A percentile compares a stretch with the other conserved stretches of the same genome.
Conservation (phyloP, 1,140 invertebrate genomes). For the Neuroterus valhalla region DNA sequence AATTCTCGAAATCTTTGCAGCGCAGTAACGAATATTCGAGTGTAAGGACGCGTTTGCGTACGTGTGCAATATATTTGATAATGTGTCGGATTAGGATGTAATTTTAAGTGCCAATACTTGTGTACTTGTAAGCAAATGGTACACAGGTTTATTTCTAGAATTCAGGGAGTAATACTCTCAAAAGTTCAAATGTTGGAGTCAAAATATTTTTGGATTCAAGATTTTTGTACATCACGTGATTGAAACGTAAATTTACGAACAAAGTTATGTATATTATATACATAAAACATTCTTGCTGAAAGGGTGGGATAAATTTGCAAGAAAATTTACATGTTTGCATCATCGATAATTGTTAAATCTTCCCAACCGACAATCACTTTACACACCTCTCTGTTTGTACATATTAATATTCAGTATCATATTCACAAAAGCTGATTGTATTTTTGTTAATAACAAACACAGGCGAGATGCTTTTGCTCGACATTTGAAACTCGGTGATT, state of each 20-base stretch:
- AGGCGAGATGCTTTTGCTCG: no score
- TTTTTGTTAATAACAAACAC: no score
- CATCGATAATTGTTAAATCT: no score
- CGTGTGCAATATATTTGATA: slow-evolving; percentile 15
- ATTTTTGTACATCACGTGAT: neutral
- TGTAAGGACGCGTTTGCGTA: slow-evolving; percentile 5
- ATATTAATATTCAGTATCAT: no score
- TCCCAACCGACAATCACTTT: no score
- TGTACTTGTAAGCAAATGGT: neutral
- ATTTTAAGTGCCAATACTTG: slow-evolving; percentile 31
- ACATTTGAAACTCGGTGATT: slow-evolving; percentile 5
- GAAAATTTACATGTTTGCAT: neutral
- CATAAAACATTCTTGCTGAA: neutral
- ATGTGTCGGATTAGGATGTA: slow-evolving; percentile 18
- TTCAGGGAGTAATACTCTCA: neutral
- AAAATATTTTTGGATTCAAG: neutral
- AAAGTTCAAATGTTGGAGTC: neutral
- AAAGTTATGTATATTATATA: neutral
- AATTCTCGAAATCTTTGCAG: slow-evolving; percentile 6
- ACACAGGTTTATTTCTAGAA: slow-evolving; percentile 4
- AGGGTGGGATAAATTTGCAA: neutral
- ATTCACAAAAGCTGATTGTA: no score
- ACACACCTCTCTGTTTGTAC: no score
- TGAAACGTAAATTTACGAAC: neutral
- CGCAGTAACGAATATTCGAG: neutral